Evolutionary conservation across 1,140 invertebrate genomes (phyloP), one percentile per base, ranked within the genome.

Genomic region (Fopius arisanus): DNA sequence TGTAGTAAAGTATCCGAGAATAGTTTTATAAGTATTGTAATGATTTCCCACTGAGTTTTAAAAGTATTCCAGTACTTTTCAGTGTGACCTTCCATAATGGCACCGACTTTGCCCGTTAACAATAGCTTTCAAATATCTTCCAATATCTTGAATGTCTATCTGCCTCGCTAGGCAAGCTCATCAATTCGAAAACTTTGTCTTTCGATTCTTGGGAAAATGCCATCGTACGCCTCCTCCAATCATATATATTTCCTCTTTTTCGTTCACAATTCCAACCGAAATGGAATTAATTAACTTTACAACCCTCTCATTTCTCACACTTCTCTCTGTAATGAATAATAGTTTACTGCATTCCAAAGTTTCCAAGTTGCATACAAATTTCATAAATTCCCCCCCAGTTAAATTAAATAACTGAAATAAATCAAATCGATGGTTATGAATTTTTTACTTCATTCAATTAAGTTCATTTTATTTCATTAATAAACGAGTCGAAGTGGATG

Each of bases 101-200:
- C 21, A 68, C n/a, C 3, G 54, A 63, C 29, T 70, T 33, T 31
- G 48, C n/a, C 19, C 51, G 37, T 70, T 62, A 31, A 70, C 69
- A 62, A 70, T 70, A 62, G 19, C 63, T 66, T 67, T 63, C 59
- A 40, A 65, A 51, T 41, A 66, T 72, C 26, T 48, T 54, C 26
- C 33, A 67, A 51, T 29, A 26, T 26, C 63, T 19, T 72, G 63
- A 72, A 72, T 66, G 43, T 72, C 29, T 54, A 14, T 37, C 54
- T 59, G 54, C 21, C 54, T 59, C 54, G 51, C 23, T 69, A 28
- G 43, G 67, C 28, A 54, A 69, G 54, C 69, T 70, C 51, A 69
- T 70, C 48, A 59, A 70, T 70, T 63, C 19, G 21, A 51, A 70
- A 70, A 70, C 51, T 70, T 72, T 72, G 59, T 66, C 43, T 41